Conservation (phyloP, 2,797 vertebrate species). For the Xerus rutilus region DNA sequence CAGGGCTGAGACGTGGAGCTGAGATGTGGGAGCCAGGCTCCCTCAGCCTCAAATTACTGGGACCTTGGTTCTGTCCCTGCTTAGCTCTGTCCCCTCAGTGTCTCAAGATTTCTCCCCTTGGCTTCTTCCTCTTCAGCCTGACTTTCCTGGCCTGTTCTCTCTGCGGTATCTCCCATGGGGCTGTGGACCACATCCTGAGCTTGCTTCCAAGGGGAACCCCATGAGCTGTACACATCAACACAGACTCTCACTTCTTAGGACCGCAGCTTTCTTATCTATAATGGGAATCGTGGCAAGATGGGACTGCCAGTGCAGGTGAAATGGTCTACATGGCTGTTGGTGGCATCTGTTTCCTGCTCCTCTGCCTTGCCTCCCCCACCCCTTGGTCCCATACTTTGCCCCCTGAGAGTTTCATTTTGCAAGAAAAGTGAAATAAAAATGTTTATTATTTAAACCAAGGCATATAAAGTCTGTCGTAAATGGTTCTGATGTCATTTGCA, state of each 20-base stretch:
- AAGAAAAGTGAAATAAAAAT: slow-evolving; percentile 66
- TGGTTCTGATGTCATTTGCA: slow-evolving; percentile 69
- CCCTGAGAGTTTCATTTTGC: slow-evolving; percentile 71
- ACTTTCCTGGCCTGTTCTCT: neutral
- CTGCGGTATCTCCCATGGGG: no score
- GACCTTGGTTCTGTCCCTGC: neutral
- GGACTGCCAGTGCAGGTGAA: rapidly evolving
- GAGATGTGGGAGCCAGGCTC: neutral
- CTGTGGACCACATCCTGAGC: neutral
- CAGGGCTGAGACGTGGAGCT: rapidly evolving
- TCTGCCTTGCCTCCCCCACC: no score
- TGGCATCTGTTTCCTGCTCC: neutral
- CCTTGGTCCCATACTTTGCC: neutral
- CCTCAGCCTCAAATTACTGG: neutral
- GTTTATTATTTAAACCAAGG: slow-evolving; percentile 77
- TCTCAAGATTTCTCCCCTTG: neutral
- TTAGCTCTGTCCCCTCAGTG: neutral
- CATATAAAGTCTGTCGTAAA: slow-evolving; percentile 60
- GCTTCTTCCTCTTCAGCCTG: neutral
- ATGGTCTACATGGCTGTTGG: rapidly evolving
- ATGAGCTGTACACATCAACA: neutral
- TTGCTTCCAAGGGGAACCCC: neutral
- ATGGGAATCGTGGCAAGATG: neutral
- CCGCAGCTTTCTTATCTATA: neutral
- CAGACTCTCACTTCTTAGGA: rapidly evolving